Evolutionary conservation across 2,888 invertebrate species (phyloP), one percentile per base, ranked within the genome.

Genomic region (Dryobotodes eremita): DNA sequence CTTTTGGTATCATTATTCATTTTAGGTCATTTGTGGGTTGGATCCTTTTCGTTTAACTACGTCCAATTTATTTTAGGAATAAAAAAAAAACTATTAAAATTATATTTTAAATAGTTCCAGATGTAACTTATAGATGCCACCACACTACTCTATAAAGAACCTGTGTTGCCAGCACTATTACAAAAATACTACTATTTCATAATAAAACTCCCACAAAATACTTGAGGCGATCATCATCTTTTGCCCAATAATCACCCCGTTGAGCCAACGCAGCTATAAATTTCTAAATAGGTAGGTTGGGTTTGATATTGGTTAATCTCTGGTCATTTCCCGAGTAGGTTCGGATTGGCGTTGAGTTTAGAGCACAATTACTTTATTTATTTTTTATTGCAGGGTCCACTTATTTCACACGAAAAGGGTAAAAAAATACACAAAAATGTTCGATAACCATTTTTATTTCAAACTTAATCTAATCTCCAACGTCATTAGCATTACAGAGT

Each of bases 401-500:
- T 26, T 59, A 36, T 23, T 75, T 50, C 23, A 36, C 13, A 42
- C 8, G 36, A 13, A 68, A 53, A 42, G 71, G 59, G 15, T n/a
- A 77, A 86, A 83, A n/a, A 87, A 89, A 89, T 66, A 88, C 86
- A 90, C 89, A 86, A 87, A 80, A 79, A 82, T 82, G 79, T 85
- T 92, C 87, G 90, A 93, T 95, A 95, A 95, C 93, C 94, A 95
- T 95, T 95, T 95, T 95, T 94, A 95, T 95, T 95, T 91, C 91
- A 94, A 95, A 96, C 95, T 95, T 96, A 96, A 95, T 91, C 94
- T 95, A 94, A 93, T 90, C 89, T 92, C 92, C 93, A 94, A 95
- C 94, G 91, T 94, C 89, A 85, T 36, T 36, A 36, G 31, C 31
- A 36, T 94, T 92, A 92, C 92, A 93, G 93, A 92, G 91, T 89